A percentile compares a stretch with the other conserved stretches of the same genome.
Conservation (phyloP, 2,888 invertebrate species). For the Heliconius charithonia region DNA sequence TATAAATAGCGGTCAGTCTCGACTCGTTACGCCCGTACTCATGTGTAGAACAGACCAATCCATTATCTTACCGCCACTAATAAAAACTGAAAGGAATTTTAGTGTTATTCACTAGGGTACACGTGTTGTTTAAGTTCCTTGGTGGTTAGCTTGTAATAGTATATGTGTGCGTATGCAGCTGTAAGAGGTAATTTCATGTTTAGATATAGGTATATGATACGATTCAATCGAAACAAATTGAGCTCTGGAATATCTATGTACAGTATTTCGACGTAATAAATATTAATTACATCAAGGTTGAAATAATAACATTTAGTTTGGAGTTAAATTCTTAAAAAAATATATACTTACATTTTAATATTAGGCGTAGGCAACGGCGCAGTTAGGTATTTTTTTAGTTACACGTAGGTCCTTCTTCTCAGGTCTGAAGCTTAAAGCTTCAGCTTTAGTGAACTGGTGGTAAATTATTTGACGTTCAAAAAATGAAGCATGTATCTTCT, state of each 20-base stretch:
- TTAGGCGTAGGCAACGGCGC: not conserved
- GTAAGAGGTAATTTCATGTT: constrained; percentile 11
- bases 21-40: constrained; percentile 69
- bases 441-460: too few species aligned
- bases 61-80: constrained; percentile 78
- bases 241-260: not conserved
- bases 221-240: constrained; percentile 30
- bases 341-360: not conserved
- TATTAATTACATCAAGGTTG: constrained; percentile 34
- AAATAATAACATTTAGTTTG: constrained; percentile 2
- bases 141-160: constrained; percentile 19
- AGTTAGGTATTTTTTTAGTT: not conserved
- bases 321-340: not conserved
- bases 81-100: constrained; percentile 78
- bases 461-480: too few species aligned
- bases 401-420: too few species aligned
- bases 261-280: constrained; percentile 18
- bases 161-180: constrained; percentile 11
- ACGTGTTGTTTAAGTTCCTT: constrained; percentile 44
- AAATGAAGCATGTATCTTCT: too few species aligned
- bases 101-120: constrained; percentile 54
- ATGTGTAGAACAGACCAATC: constrained; percentile 72
- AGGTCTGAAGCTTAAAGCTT: too few species aligned
- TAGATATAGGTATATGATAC: not conserved
- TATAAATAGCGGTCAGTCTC: constrained; percentile 77